Evolutionary conservation across 2,888 invertebrate genomes (phyloP).

Genomic region (Corbicula japonica): DNA sequence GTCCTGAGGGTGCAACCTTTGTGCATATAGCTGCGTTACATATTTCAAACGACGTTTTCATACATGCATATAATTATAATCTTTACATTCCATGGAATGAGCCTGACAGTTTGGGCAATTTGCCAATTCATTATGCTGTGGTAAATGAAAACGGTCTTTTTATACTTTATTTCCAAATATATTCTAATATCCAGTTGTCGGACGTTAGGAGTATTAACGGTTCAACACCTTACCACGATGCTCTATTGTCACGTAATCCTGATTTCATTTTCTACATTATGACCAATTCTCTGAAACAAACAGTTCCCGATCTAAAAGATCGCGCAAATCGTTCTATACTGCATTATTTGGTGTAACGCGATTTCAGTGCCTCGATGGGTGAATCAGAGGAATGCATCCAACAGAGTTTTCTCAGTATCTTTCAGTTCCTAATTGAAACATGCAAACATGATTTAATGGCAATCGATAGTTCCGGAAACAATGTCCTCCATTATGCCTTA

Average conservation of each 20-base stretch:
- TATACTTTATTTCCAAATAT: not conserved
- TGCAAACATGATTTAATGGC: conserved; percentile 1
- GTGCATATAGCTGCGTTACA: no score
- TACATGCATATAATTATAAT: no score
- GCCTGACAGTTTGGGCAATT: not conserved
- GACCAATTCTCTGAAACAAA: conserved; percentile 7
- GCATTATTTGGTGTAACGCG: conserved; percentile 7
- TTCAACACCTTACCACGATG: conserved; percentile 20
- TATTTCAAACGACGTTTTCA: no score
- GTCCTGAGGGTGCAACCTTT: no score
- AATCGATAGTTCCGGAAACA: not conserved
- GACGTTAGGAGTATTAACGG: not conserved
- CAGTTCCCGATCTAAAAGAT: conserved; percentile 17
- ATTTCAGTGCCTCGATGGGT: not conserved
- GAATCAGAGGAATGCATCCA: not conserved
- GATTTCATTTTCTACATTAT: not conserved
- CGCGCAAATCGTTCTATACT: not conserved
- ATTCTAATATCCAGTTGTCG: not conserved
- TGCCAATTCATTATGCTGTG: conserved; percentile 15
- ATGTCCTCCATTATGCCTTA: conserved; percentile 23
- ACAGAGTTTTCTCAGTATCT: not conserved
- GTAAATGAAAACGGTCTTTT: not conserved
- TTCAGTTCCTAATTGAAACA: not conserved
- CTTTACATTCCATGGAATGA: conserved; percentile 7
- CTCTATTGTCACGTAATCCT: not conserved